Base-by-base conservation (phyloP, 2,113 vertebrate species). In the Chauna torquata region DNA sequence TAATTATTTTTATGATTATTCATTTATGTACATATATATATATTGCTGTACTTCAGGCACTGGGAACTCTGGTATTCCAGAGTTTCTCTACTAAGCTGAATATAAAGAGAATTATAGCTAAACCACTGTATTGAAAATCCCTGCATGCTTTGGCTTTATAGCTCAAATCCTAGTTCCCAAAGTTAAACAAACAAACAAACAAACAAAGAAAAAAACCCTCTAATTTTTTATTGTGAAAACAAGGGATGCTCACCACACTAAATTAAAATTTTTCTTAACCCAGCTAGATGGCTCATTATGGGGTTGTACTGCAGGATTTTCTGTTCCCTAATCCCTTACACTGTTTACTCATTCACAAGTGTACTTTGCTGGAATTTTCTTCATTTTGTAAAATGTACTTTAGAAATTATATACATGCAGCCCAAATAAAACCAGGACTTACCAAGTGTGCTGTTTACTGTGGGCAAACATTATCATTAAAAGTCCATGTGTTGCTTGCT, bases 331-430 rank as follows among this genome's bases (percentile, higher is more conserved):
- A 91, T 92, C 59, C 64, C 36, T 71, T 93, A 69, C 77, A 79
- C 42, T 97, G 28, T 88, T 90, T 96, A 89, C 66, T 86, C n/a
- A 87, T 92, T 96, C 84, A 79, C 28, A 84, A 87, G 75, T 65
- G 47, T 90, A 65, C 57, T 91, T 91, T 75, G 32, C 28, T 2
- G 45, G 87, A 95, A 76, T 91, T 88, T 88, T 96, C 66, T 94
- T 77, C 44, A 65, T 79, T 87, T 87, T 91, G 81, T 80, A 75
- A 70, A 89, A 86, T 75, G 69, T 89, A 83, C 61, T 72, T 93
- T 81, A 92, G 64, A 92, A 87, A 91, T 86, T 76, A 86, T 68
- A 76, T 79, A 69, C 86, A 82, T 93, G 62, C 75, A 90, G 20
- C 75, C 66, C 83, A 90, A 87, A 86, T 90, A 77, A 88, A 88